These are phyloP conservation scores for Rhamnusium bicolor DNA, from an alignment of 2,888 invertebrate species.

Conservation along the genomic window DNA sequence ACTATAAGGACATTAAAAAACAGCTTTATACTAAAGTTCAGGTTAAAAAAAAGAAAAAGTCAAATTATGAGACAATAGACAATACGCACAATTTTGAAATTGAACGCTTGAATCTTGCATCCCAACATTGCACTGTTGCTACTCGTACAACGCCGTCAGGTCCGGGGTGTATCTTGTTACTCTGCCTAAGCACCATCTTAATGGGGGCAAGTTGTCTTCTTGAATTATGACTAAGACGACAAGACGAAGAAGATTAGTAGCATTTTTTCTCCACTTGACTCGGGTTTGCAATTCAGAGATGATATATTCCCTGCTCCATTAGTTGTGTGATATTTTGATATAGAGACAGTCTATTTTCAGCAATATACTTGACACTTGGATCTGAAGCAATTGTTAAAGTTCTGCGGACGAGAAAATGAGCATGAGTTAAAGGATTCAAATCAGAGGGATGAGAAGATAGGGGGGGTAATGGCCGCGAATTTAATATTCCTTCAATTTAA, in stretches of 20 bases:
- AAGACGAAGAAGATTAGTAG: neutral
- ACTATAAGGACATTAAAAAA: no score
- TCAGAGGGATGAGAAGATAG: constrained; percentile 56
- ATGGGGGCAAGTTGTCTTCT: no score
- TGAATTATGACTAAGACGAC: no score
- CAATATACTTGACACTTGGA: constrained; percentile 33
- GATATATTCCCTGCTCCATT: constrained; percentile 30
- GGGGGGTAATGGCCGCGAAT: constrained; percentile 60
- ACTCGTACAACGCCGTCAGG: no score
- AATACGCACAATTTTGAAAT: no score
- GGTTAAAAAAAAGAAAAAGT: no score
- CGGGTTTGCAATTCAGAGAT: constrained; percentile 13
- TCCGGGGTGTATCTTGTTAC: no score
- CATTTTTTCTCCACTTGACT: constrained; percentile 2
- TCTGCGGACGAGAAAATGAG: constrained; percentile 57
- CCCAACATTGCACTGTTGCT: no score
- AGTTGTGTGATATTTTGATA: constrained; percentile 22
- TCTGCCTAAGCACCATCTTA: no score
- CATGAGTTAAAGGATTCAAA: constrained; percentile 52
- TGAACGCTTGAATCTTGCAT: no score
- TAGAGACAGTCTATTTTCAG: neutral
- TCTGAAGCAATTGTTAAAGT: constrained; percentile 47
- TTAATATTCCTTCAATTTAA: constrained; percentile 61
- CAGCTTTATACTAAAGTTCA: no score
- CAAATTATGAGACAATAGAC: no score